Percentiles rank a stretch among this genome's conserved stretches.
These are phyloP conservation scores for Meteorus sp. DNA, from an alignment of 1,140 invertebrate genomes.

Conservation along the genomic window DNA sequence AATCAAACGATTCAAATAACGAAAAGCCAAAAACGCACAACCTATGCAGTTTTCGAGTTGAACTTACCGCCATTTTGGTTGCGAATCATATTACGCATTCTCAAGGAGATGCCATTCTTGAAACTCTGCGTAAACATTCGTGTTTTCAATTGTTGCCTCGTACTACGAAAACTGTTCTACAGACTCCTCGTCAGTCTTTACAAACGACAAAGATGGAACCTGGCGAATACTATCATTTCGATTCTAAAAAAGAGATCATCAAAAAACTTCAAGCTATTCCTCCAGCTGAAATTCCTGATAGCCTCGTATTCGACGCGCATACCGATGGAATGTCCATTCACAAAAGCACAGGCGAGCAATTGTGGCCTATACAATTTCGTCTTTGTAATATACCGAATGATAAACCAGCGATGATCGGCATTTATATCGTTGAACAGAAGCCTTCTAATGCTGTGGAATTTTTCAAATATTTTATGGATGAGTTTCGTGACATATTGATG, in stretches of 20 bases:
- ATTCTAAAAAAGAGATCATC: background rate
- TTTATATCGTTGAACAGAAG: background rate
- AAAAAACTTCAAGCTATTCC: background rate
- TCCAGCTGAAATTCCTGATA: background rate
- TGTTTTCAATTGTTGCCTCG: background rate
- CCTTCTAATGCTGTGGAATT: background rate
- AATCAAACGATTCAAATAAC: too few species aligned
- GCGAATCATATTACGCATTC: background rate
- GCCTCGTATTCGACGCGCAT: slow-evolving; percentile 4
- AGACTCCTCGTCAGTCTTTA: background rate
- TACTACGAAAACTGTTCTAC: background rate
- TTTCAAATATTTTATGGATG: slow-evolving; percentile 22
- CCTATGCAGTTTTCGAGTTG: too few species aligned
- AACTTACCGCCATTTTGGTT: too few species aligned
- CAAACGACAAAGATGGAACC: background rate
- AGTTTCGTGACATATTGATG: slow-evolving; percentile 4
- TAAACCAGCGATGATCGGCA: background rate
- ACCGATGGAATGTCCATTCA: background rate
- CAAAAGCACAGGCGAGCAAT: background rate
- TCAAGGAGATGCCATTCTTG: background rate
- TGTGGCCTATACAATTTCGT: slow-evolving; percentile 5
- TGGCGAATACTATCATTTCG: background rate
- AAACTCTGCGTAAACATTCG: background rate
- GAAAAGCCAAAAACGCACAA: too few species aligned
- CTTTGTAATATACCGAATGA: background rate